Evolutionary conservation across 2,113 vertebrate species (phyloP).

Genomic region (Donacobius atricapilla): DNA sequence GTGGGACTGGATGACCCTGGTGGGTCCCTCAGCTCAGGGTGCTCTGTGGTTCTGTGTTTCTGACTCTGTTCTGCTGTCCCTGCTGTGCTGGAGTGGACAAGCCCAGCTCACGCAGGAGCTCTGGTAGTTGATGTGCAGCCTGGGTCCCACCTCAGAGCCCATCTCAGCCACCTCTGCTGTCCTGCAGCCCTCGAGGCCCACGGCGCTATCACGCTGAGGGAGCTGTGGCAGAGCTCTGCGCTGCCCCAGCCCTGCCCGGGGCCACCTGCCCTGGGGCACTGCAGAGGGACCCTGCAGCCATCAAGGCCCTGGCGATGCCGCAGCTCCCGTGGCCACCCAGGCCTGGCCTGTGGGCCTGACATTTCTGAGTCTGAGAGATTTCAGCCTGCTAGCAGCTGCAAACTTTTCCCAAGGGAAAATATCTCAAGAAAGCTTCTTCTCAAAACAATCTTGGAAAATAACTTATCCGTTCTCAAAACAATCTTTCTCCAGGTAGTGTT

Average conservation of each 20-base stretch:
- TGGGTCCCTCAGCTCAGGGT: fast-evolving
- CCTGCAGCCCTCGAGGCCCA: too few relatives aligned
- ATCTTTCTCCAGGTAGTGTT: too few relatives aligned
- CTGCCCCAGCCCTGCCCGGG: not conserved
- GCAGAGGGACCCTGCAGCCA: not conserved
- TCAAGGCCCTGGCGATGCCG: not conserved
- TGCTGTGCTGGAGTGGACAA: not conserved
- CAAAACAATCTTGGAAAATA: too few relatives aligned
- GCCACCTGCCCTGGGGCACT: not conserved
- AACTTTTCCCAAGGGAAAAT: too few relatives aligned
- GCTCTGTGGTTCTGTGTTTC: not conserved
- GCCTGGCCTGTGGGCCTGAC: too few relatives aligned
- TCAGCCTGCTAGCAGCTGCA: too few relatives aligned
- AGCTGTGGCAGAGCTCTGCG: not conserved
- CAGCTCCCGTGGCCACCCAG: not conserved
- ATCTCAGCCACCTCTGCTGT: not conserved
- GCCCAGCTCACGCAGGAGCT: not conserved
- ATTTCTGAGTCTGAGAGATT: too few relatives aligned
- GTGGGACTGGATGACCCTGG: fast-evolving
- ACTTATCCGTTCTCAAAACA: too few relatives aligned
- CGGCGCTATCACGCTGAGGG: fast-evolving
- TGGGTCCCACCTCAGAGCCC: not conserved
- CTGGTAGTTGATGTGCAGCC: not conserved
- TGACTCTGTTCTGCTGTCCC: not conserved
- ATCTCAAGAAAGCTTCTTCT: too few relatives aligned